phyloP scores from a whole-genome alignment of 2,797 vertebrate species.

The Chaenodraco wilsoni region DNA sequence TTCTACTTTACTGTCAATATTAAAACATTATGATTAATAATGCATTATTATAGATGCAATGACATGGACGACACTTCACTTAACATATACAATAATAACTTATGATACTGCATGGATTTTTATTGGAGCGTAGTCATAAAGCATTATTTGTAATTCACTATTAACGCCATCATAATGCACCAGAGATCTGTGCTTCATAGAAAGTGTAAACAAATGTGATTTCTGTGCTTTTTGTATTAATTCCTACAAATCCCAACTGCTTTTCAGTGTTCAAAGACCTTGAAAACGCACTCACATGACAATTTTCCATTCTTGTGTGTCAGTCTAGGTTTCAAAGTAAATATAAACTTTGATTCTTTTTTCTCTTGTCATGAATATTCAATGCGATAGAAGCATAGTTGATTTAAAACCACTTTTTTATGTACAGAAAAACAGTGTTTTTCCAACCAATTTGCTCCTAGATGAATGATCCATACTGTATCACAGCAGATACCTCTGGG shows the following conservation, averaged over 20 bases:
- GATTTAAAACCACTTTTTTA: not conserved
- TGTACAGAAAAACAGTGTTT: not conserved
- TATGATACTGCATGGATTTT: no score
- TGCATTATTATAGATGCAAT: no score
- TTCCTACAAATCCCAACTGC: not conserved
- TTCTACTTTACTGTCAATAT: no score
- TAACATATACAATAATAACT: no score
- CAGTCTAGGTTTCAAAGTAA: not conserved
- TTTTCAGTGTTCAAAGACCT: constrained; percentile 1
- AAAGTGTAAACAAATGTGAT: not conserved
- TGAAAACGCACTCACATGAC: not conserved
- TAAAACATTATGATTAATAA: no score
- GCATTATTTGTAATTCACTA: no score
- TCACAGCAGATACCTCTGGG: not conserved
- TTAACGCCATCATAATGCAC: no score
- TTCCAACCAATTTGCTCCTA: not conserved
- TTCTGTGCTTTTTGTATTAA: not conserved
- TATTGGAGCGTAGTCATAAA: not conserved
- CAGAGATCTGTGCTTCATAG: no score
- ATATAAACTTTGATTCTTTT: not conserved
- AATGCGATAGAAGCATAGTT: not conserved
- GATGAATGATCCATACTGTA: not conserved
- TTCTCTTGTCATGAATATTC: not conserved
- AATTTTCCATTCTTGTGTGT: not conserved
- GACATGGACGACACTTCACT: no score